These are phyloP conservation scores for Heliconius aoede DNA, from an alignment of 2,888 invertebrate genomes.

Conservation along the genomic window DNA sequence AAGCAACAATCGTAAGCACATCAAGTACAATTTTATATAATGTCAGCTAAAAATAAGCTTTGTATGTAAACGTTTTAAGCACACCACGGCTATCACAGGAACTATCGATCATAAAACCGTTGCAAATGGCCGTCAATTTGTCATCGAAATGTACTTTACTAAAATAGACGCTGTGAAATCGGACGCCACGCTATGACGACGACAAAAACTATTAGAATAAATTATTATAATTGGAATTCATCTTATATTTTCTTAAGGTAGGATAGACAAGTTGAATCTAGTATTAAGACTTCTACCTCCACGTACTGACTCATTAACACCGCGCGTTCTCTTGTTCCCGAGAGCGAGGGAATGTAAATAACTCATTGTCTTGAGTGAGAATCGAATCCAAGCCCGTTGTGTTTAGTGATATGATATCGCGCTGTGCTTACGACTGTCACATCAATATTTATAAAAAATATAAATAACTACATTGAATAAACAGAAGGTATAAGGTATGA, in stretches of 20 bases:
- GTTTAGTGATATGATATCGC: not conserved
- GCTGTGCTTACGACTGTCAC: no score
- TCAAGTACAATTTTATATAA: no score
- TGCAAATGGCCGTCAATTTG: conserved; percentile 52
- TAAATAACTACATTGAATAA: no score
- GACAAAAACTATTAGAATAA: conserved; percentile 58
- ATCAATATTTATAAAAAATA: no score
- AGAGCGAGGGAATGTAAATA: not conserved
- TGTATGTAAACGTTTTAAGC: conserved; percentile 5
- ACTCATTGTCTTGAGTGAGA: not conserved
- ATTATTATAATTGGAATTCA: not conserved
- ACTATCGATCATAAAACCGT: conserved; percentile 44
- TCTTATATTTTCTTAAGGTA: not conserved
- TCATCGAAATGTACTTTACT: conserved; percentile 56
- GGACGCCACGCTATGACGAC: conserved; percentile 56
- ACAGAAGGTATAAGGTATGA: no score
- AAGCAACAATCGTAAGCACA: no score
- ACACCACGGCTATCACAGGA: conserved; percentile 28
- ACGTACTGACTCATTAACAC: no score
- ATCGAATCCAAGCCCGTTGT: not conserved
- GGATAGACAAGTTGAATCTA: not conserved
- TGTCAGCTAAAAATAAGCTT: no score
- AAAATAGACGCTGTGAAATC: conserved; percentile 64
- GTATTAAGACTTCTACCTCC: not conserved
- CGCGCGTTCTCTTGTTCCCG: no score